Evolutionary conservation across 2,888 invertebrate genomes (phyloP), one percentile per base, ranked within the genome.

Genomic region (Caenorhabditis afra): DNA sequence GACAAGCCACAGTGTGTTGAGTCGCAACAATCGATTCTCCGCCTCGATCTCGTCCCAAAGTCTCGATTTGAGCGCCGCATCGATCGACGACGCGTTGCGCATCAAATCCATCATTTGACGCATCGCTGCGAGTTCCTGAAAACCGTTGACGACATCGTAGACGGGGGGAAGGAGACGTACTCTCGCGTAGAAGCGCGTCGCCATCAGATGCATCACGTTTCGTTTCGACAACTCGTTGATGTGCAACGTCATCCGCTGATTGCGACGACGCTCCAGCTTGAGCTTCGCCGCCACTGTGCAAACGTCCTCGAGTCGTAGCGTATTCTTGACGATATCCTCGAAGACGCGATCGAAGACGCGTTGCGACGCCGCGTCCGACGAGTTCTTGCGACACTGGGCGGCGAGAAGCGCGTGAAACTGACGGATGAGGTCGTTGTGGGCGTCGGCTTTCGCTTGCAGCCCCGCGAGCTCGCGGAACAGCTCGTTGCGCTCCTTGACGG

Each of bases 61-160:
- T 22, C 50, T 67, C 44, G 78, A 71, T 49, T 71, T 73, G 37
- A 67, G 50, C 0, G 71, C 62, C 20, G 44, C 3, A 7, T 78
- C 67, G 20, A 78, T 62, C 1, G 61, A 18, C 4, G 61, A 20
- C 14, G 71, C 47, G 18, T 78, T 66, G 20, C 37, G 71, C 41
- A 78, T 39, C 57, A 78, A 47, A 41, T 78, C 66, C 78, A 78
- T 66, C 62, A 73, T 44, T 39, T 78, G 78, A 16, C 78, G 71
- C 61, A 67, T 35, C 16, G 78, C 71, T 0, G 78, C 78, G 20
- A 78, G 41, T 57, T 78, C 78, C 66, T 76, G 58, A 12, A 58
- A 57, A 16, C 29, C 2, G 41, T 8, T 3, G 41, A 41, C 14
- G 41, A 8, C 14, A 14, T 3, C 41, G 12, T 41, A n/a, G n/a